A percentile compares a stretch with the other conserved stretches of the same genome.
Evolutionary conservation across 2,113 vertebrate genomes (phyloP).

Genomic region (Actenoides lindsayi): DNA sequence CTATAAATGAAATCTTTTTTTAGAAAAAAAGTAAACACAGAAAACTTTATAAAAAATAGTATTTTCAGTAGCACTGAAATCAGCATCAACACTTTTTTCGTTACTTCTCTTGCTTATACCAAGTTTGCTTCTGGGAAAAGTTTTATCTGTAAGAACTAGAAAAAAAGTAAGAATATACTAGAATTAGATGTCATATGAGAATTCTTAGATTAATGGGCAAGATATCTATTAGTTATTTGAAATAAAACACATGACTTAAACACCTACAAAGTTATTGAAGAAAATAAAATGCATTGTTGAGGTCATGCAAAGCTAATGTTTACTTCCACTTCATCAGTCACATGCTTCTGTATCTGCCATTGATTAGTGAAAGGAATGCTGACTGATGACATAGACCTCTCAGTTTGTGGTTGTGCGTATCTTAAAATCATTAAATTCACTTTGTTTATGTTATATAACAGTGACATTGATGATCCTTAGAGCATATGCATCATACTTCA

Average conservation of each 20-base stretch:
- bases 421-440: neutral
- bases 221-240: neutral
- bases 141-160: neutral
- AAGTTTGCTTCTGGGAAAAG: neutral
- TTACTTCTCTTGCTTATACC: neutral
- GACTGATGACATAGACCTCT: neutral
- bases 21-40: neutral
- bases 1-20: neutral
- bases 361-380: neutral
- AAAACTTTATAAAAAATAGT: neutral
- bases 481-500: neutral
- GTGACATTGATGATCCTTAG: neutral
- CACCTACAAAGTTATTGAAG: neutral
- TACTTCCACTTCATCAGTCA: neutral
- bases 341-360: neutral
- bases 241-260: neutral
- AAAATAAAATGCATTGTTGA: neutral
- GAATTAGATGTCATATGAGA: neutral
- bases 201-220: neutral
- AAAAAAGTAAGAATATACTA: neutral
- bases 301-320: neutral
- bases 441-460: neutral
- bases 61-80: neutral
- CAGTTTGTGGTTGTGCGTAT: neutral
- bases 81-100: neutral